Evolutionary conservation across 2,888 invertebrate genomes (phyloP), one percentile per base, ranked within the genome.

Genomic region (Drosophila paracracens): DNA sequence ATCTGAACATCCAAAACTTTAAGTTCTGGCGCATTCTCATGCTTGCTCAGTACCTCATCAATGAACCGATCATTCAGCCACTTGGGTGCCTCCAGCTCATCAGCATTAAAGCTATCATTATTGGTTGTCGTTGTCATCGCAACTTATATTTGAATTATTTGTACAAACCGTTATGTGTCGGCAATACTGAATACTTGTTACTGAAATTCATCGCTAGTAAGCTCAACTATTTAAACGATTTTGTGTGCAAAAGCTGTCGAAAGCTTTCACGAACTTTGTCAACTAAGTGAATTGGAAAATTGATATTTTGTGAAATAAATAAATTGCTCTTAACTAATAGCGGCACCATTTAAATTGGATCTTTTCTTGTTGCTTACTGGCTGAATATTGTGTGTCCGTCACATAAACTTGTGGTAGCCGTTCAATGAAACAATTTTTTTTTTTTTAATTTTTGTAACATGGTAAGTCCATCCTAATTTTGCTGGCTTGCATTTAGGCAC

Each of bases 1-100:
- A 79, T 51, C 1, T 75, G 57, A 0, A 81, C 21, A 46, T 71
- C 33, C 0, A 48, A 6, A 4, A 90, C 70, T 13, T 72, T 66
- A 1, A 89, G 36, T 5, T 85, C 67, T 1, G 63, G 54, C 0
- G 68, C 61, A 0, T 75, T 73, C 13, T 65, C 56, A 48, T 65
- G 52, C 2, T 61, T 51, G 2, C 52, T n/a, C 6, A 84, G 59
- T 2, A 82, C 74, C 36, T 79, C 50, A 27, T 16, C 36, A 4
- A 89, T 71, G 43, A 81, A 85, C 6, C 59, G 38, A 1, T 58
- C 48, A 64, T 71, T 80, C 53, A 89, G 43, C 89, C 87, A 88
- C 0, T 16, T 31, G 11, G 76, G 72, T n/a, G 90, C 71, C 1
- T 70, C 64, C n/a, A 90, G 25, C 43, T 91, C 91, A 74, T 79